Conservation (phyloP, 2,113 vertebrate species). For the Vireo altiloquus region DNA sequence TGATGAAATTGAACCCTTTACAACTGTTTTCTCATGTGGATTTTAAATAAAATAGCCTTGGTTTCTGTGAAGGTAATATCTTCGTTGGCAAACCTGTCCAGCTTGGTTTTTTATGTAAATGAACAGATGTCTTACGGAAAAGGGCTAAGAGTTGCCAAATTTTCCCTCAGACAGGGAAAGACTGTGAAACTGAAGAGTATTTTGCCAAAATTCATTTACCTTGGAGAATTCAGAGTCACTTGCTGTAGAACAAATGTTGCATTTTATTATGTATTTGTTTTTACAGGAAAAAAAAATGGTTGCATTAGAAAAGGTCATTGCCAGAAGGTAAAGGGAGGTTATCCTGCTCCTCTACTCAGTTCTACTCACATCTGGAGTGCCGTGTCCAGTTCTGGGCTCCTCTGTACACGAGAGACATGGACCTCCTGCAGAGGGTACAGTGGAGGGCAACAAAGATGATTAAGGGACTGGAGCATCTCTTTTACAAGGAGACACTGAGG, state of each 20-base stretch:
- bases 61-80: neutral
- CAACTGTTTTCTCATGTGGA: neutral
- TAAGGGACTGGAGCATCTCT: neutral
- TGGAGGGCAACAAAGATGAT: accelerated
- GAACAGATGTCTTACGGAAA: neutral
- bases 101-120: neutral
- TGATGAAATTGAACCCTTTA: neutral
- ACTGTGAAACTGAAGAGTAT: neutral
- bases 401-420: neutral
- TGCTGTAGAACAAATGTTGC: neutral
- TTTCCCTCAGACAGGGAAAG: neutral
- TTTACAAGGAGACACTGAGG: neutral
- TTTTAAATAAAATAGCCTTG: neutral
- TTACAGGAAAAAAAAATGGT: neutral
- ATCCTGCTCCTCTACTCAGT: neutral
- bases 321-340: neutral
- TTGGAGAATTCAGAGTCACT: neutral
- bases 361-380: neutral
- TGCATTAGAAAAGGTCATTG: neutral
- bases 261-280: neutral
- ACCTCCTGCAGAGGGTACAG: neutral
- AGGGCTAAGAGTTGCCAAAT: neutral
- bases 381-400: neutral
- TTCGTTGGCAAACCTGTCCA: neutral
- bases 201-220: neutral